phyloP scores from a whole-genome alignment of 2,797 vertebrate species.

The Emydoidea blandingii region DNA sequence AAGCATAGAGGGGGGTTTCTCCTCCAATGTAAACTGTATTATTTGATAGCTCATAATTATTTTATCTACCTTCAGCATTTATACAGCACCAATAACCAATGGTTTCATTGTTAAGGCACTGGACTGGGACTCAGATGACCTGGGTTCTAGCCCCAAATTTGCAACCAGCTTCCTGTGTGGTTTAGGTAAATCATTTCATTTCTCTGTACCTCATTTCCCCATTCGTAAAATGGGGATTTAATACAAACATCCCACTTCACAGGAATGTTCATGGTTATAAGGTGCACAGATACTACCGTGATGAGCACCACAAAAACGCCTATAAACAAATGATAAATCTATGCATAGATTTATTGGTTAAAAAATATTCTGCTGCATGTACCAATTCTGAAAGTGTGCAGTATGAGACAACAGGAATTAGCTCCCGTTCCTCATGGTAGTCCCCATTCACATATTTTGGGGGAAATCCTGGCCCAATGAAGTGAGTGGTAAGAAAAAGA shows the following conservation, averaged over 20 bases:
- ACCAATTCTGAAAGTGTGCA: not conserved
- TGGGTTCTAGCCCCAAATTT: not conserved
- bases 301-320: not conserved
- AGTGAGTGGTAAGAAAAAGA: conserved; percentile 24
- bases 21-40: not conserved
- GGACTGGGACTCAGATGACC: conserved; percentile 15
- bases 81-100: conserved; percentile 52
- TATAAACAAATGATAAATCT: not conserved
- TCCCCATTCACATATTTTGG: not conserved
- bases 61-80: not conserved
- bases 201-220: not conserved
- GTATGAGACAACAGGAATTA: not conserved
- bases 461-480: not conserved
- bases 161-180: not conserved
- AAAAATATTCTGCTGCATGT: conserved; percentile 17
- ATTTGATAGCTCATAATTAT: not conserved
- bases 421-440: not conserved
- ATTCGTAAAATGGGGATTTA: not conserved
- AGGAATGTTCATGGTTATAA: conserved; percentile 12
- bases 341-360: conserved; percentile 50
- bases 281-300: not conserved
- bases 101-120: conserved; percentile 52
- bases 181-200: not conserved
- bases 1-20: conserved; percentile 16
- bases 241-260: conserved; percentile 17